phyloP scores from a whole-genome alignment of 2,888 invertebrate species.

The Automeris io region DNA sequence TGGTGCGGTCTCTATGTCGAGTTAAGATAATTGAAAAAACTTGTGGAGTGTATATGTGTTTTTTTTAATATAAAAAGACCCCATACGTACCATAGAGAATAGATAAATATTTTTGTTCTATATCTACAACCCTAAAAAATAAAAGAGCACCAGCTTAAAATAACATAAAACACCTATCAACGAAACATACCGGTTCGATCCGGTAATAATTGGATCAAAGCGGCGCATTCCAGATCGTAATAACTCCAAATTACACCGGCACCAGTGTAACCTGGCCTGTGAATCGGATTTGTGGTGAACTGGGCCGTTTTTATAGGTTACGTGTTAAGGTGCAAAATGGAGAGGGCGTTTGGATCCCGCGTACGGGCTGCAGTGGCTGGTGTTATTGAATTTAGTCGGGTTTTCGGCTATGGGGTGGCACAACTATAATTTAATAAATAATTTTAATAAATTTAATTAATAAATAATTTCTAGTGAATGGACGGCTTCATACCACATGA shows the following conservation, averaged over 20 bases:
- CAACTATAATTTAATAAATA: constrained; percentile 65
- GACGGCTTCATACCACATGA: too few species aligned
- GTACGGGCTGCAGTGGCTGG: not conserved
- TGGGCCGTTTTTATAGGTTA: not conserved
- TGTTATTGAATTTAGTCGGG: constrained; percentile 8
- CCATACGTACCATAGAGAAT: too few species aligned
- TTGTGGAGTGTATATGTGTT: too few species aligned
- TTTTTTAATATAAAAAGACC: too few species aligned
- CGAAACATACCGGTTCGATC: constrained; percentile 6
- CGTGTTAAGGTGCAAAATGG: not conserved
- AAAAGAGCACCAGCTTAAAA: not conserved
- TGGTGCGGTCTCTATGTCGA: too few species aligned
- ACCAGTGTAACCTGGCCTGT: constrained; percentile 5
- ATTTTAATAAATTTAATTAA: too few species aligned
- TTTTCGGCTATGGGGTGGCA: constrained; percentile 19
- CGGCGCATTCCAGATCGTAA: constrained; percentile 9
- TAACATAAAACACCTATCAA: not conserved
- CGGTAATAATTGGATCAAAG: constrained; percentile 9
- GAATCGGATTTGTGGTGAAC: not conserved
- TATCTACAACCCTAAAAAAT: not conserved
- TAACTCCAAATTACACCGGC: constrained; percentile 10
- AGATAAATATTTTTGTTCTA: too few species aligned
- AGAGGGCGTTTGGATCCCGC: not conserved
- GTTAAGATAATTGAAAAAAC: too few species aligned
- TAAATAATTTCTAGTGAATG: too few species aligned